These are phyloP conservation scores for Leptinotarsa lineolata DNA, from an alignment of 1,140 invertebrate species.

Conservation along the genomic window DNA sequence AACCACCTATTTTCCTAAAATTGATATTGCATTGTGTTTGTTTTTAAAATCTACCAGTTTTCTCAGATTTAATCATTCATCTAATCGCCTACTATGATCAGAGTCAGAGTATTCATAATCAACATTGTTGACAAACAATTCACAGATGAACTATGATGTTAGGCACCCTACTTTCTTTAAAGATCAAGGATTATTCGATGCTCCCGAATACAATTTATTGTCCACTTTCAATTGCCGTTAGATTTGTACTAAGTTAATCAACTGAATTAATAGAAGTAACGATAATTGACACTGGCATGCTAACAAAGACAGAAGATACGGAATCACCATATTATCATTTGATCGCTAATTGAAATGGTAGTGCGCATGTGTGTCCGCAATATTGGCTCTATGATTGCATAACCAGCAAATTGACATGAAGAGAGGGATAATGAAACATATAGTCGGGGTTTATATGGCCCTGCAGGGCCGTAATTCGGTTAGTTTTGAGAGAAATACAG, in stretches of 20 bases:
- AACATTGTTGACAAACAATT: no score
- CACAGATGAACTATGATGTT: no score
- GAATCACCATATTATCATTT: conserved; percentile 14
- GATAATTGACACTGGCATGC: conserved; percentile 1
- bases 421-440: conserved; percentile 8
- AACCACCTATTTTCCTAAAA: no score
- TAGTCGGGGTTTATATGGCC: conserved; percentile 1
- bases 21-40: no score
- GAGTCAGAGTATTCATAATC: no score
- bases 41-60: no score
- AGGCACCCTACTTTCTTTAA: no score
- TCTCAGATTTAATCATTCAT: no score
- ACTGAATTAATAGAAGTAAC: conserved; percentile 3
- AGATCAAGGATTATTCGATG: not conserved
- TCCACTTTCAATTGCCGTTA: not conserved
- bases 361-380: conserved; percentile 15
- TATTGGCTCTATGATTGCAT: conserved; percentile 19
- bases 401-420: conserved; percentile 18
- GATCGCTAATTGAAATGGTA: conserved; percentile 10
- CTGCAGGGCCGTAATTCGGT: not conserved
- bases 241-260: not conserved
- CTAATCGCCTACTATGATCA: no score
- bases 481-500: not conserved
- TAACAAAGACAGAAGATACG: conserved; percentile 8
- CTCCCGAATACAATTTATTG: not conserved